Conservation (phyloP, 1,140 invertebrate species). For the Gonatopus flavifemur region DNA sequence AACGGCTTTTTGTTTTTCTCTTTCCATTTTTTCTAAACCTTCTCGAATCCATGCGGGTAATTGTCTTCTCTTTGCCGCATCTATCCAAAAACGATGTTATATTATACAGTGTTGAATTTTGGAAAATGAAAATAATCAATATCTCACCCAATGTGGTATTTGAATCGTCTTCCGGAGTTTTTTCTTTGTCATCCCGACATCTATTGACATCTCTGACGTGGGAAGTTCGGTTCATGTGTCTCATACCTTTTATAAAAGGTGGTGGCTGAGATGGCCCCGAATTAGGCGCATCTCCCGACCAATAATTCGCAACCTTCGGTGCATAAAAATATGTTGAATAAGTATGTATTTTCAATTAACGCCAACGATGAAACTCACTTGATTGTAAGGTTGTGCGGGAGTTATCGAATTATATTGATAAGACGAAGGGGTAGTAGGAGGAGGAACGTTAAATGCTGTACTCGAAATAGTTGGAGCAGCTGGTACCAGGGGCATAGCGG, state of each 20-base stretch:
- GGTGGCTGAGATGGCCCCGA: conserved; percentile 37
- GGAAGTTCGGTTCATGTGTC: conserved; percentile 37
- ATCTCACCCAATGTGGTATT: conserved; percentile 51
- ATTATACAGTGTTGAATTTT: no score
- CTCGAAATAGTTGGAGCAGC: conserved; percentile 52
- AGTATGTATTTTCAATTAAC: conserved; percentile 10
- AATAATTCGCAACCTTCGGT: conserved; percentile 46
- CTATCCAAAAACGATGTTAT: conserved; percentile 55
- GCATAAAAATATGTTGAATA: conserved; percentile 7
- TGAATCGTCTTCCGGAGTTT: conserved; percentile 52
- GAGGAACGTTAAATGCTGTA: conserved; percentile 40
- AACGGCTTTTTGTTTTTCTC: conserved; percentile 87
- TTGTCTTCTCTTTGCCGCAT: conserved; percentile 87
- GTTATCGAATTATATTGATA: conserved; percentile 53
- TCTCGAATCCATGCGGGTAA: conserved; percentile 95
- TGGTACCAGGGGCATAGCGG: conserved; percentile 45
- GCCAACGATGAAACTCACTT: conserved; percentile 25
- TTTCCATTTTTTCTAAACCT: conserved; percentile 96
- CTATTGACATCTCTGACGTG: conserved; percentile 42
- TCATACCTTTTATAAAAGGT: conserved; percentile 48
- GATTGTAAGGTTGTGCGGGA: conserved; percentile 46
- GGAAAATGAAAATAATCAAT: no score
- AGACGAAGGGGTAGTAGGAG: conserved; percentile 46
- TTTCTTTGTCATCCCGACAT: conserved; percentile 50
- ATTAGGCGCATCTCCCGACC: conserved; percentile 48